These are phyloP conservation scores for Drosophila paulistorum DNA, from an alignment of 1,140 invertebrate genomes.

Conservation along the genomic window DNA sequence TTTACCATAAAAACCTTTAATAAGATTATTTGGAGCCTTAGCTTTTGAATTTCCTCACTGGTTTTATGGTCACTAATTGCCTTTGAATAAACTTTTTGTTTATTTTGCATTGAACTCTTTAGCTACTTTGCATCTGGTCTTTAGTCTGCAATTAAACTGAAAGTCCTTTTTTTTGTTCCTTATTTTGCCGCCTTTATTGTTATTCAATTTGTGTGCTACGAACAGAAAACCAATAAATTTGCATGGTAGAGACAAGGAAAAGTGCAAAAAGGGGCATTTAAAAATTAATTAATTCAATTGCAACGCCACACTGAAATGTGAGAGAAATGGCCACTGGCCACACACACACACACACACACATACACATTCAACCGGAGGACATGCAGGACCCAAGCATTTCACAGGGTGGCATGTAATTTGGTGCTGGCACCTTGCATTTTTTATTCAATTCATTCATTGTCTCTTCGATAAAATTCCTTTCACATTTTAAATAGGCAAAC, in stretches of 20 bases:
- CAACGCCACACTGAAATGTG: constrained; percentile 47
- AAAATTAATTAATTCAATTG: constrained; percentile 78
- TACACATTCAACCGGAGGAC: neutral
- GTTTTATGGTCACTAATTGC: neutral
- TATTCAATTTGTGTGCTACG: constrained; percentile 48
- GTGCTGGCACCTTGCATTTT: constrained; percentile 42
- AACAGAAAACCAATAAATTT: constrained; percentile 65
- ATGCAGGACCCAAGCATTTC: neutral
- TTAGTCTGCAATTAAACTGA: constrained; percentile 22
- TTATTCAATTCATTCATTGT: constrained; percentile 48
- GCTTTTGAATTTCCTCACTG: neutral
- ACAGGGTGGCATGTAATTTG: constrained; percentile 56
- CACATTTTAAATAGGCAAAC: constrained; percentile 51
- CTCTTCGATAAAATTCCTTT: constrained; percentile 49
- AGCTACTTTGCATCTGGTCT: constrained; percentile 14
- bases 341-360: neutral
- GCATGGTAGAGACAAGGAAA: constrained; percentile 55
- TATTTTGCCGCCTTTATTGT: constrained; percentile 43
- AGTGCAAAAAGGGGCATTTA: constrained; percentile 56
- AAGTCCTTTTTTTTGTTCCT: constrained; percentile 24
- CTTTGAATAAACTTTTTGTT: constrained; percentile 9
- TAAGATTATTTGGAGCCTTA: neutral
- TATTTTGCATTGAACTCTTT: constrained; percentile 21
- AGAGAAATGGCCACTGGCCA: constrained; percentile 8
- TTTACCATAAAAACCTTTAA: no score